Base-by-base conservation (phyloP, 1,140 invertebrate species). In the Drosophila ercepeae region DNA sequence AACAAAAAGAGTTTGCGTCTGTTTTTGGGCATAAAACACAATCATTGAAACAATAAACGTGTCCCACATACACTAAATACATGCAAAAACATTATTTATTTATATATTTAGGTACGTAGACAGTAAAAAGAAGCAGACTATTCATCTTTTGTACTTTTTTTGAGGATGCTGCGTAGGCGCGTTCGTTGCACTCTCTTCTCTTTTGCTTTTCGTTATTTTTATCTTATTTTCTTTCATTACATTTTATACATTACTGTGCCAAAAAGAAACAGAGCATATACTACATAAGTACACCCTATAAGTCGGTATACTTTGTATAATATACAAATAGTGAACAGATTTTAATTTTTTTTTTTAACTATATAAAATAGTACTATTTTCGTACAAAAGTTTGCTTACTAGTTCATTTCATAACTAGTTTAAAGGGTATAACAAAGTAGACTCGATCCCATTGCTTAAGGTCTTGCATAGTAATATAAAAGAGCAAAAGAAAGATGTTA, bases 111-210 rank as follows among this genome's bases (percentile, higher is more conserved):
- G 16, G 46, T 11, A 42, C 23, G 39, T n/a, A 27, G 18, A 44
- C 23, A 13, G 7, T 16, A 21, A 45, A 21, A 45, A 29, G 41
- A 29, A 44, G 34, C 46, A 70, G 29, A 68, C 27, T n/a, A 19
- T 44, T 21, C 55, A 63, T 63, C 54, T 63, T 58, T 67, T 14
- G 19, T n/a, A 39, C 29, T 11, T 32, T 11, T 11, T 32, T 11
- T 27, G 21, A 18, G 27, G 61, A 67, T 67, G 60, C 59, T 63
- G 60, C 50, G 67, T 70, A 70, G 67, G 67, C 52, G 51, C 44
- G 53, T 71, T 50, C 65, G 29, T 71, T 71, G 67, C 65, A 70
- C 67, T 59, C 44, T 53, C 11, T 45, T 39, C 14, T 39, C 36
- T 14, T 13, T 7, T 39, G 4, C 13, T 39, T 16, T 39, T 21